phyloP scores from a whole-genome alignment of 1,140 invertebrate genomes.

The Papilio machaon region DNA sequence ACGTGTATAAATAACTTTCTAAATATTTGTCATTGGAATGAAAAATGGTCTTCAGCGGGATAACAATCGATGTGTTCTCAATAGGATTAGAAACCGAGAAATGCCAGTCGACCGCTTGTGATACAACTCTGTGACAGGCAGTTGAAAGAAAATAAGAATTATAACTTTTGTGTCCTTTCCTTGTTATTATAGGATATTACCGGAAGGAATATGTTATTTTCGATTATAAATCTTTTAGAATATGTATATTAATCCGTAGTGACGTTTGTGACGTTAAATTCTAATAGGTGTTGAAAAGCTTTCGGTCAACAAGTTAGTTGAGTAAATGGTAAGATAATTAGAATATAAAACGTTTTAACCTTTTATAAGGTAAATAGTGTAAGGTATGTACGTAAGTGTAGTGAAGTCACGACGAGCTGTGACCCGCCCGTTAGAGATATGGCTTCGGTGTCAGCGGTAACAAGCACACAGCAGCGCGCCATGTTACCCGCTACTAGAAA shows the following conservation, averaged over 20 bases:
- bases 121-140: constrained; percentile 62
- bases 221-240: constrained; percentile 49
- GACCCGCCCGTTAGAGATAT: constrained; percentile 58
- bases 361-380: constrained; percentile 62
- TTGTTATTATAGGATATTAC: constrained; percentile 67
- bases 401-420: constrained; percentile 55
- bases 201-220: constrained; percentile 59
- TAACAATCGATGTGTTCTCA: constrained; percentile 65
- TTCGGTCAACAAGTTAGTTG: constrained; percentile 32
- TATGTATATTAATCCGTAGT: constrained; percentile 46
- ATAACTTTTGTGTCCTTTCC: constrained; percentile 59
- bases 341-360: constrained; percentile 46
- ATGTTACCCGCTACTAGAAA: constrained; percentile 50
- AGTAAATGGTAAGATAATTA: constrained; percentile 41
- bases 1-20: constrained; percentile 78
- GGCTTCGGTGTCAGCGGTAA: constrained; percentile 65
- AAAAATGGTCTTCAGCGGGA: constrained; percentile 69
- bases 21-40: constrained; percentile 79
- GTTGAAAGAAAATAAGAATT: constrained; percentile 65
- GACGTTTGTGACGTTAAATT: constrained; percentile 36
- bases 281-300: not conserved
- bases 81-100: constrained; percentile 77
- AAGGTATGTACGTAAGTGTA: constrained; percentile 52
- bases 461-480: constrained; percentile 47
- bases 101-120: constrained; percentile 68